Conservation (phyloP, 2,888 invertebrate genomes). For the Erynnis tages region DNA sequence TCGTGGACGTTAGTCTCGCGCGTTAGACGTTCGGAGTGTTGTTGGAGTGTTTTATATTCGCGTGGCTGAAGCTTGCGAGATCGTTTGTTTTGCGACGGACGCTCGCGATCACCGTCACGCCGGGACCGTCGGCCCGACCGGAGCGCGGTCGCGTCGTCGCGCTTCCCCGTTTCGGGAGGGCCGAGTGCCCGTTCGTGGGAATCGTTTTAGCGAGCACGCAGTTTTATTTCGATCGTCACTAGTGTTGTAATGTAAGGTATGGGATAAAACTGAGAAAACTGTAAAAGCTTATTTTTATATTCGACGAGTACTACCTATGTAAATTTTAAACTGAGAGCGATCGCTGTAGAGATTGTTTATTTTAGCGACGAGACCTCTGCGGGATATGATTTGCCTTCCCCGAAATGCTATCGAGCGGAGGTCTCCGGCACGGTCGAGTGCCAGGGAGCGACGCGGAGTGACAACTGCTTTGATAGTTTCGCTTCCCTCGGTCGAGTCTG, state of each 20-base stretch:
- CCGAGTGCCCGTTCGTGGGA: slow-evolving; percentile 58
- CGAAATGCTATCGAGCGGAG: slow-evolving; percentile 69
- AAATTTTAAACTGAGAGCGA: slow-evolving; percentile 61
- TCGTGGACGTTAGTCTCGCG: slow-evolving; percentile 61
- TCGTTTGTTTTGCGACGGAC: slow-evolving; percentile 75
- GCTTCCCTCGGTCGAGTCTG: slow-evolving; percentile 37
- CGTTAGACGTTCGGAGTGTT: slow-evolving; percentile 65
- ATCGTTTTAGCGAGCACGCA: slow-evolving; percentile 67
- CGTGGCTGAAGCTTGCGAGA: slow-evolving; percentile 76
- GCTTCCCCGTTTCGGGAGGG: slow-evolving; percentile 56
- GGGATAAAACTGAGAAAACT: slow-evolving; percentile 76
- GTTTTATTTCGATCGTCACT: slow-evolving; percentile 67
- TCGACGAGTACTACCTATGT: slow-evolving; percentile 72
- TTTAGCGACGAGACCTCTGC: slow-evolving; percentile 51
- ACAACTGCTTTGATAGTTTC: slow-evolving; percentile 52
- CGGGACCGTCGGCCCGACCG: slow-evolving; percentile 53
- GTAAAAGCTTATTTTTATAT: slow-evolving; percentile 81
- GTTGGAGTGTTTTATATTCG: slow-evolving; percentile 73
- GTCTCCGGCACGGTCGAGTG: slow-evolving; percentile 29
- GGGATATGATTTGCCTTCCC: slow-evolving; percentile 74
- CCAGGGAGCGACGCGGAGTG: slow-evolving; percentile 51
- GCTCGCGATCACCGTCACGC: slow-evolving; percentile 64
- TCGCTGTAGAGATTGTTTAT: slow-evolving; percentile 32
- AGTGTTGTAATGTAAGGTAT: slow-evolving; percentile 75
- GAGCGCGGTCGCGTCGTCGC: slow-evolving; percentile 53